phyloP scores from a whole-genome alignment of 2,797 vertebrate genomes.

The Aplochiton taeniatus region DNA sequence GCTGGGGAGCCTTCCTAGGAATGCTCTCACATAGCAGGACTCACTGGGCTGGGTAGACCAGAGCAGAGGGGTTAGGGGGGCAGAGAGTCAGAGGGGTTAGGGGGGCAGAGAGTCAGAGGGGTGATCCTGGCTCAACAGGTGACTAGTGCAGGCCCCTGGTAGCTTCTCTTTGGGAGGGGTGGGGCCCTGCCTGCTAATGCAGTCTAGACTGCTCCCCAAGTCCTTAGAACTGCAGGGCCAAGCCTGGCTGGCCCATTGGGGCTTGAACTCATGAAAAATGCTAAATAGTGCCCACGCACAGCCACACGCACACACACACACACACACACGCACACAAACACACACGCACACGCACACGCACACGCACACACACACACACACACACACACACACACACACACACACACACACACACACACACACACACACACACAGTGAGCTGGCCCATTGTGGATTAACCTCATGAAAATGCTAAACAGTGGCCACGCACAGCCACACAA shows the following conservation, averaged over 20 bases:
- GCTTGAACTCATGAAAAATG: constrained; percentile 74
- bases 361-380: constrained; percentile 7
- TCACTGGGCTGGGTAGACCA: no score
- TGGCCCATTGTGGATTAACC: constrained; percentile 63
- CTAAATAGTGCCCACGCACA: constrained; percentile 47
- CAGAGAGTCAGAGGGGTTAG: no score
- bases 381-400: constrained; percentile 12
- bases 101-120: constrained; percentile 9
- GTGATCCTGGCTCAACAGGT: constrained; percentile 40
- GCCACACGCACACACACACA: no score
- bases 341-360: background rate
- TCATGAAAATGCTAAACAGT: constrained; percentile 70
- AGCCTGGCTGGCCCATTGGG: constrained; percentile 45
- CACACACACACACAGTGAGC: no score
- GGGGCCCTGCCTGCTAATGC: constrained; percentile 73
- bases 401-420: constrained; percentile 19
- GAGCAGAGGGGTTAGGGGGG: no score
- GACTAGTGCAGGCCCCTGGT: constrained; percentile 40
- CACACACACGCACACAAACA: constrained; percentile 12
- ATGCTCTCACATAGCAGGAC: constrained; percentile 29
- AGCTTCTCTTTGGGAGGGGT: constrained; percentile 59
- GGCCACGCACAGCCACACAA: constrained; percentile 24
- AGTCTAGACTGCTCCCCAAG: constrained; percentile 71
- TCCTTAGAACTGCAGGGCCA: constrained; percentile 72
- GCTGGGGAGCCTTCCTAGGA: background rate